These are phyloP conservation scores for Hippocampus kuda DNA, from an alignment of 2,797 vertebrate genomes.

Conservation along the genomic window DNA sequence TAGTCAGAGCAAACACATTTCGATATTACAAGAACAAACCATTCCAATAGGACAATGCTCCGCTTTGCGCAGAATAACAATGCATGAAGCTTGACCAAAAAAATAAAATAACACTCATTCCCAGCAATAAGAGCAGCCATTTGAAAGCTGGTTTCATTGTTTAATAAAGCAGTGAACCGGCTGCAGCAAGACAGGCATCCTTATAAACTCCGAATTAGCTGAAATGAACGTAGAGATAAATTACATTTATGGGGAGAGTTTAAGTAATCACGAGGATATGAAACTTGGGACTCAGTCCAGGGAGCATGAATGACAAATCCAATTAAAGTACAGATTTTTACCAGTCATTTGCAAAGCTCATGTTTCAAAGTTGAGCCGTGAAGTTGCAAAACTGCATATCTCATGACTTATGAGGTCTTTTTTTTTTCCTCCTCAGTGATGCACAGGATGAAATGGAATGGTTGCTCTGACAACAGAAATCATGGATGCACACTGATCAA, in stretches of 20 bases:
- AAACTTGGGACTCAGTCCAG: slow-evolving; percentile 28
- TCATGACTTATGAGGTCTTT: slow-evolving; percentile 8
- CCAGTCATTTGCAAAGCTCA: neutral
- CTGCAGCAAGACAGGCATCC: neutral
- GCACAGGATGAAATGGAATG: slow-evolving; percentile 8
- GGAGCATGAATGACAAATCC: slow-evolving; percentile 8
- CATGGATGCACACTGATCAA: slow-evolving; percentile 43
- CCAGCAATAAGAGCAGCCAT: neutral
- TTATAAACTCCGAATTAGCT: slow-evolving; percentile 5
- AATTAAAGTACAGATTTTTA: slow-evolving; percentile 3
- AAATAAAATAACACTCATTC: neutral
- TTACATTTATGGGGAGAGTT: slow-evolving; percentile 24
- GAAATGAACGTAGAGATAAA: slow-evolving; percentile 25
- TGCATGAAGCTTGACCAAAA: neutral
- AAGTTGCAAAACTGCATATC: slow-evolving; percentile 6
- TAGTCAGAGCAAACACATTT: neutral
- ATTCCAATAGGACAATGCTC: neutral
- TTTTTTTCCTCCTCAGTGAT: neutral
- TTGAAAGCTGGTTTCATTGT: neutral
- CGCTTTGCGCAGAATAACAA: neutral
- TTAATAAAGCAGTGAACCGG: slow-evolving; percentile 1
- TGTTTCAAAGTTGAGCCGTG: slow-evolving; percentile 11
- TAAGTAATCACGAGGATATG: slow-evolving; percentile 38
- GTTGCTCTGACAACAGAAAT: slow-evolving; percentile 37
- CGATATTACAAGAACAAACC: neutral